Conservation (phyloP, 35 echinoderm and acorn worm genomes). For the Patiria miniata region DNA sequence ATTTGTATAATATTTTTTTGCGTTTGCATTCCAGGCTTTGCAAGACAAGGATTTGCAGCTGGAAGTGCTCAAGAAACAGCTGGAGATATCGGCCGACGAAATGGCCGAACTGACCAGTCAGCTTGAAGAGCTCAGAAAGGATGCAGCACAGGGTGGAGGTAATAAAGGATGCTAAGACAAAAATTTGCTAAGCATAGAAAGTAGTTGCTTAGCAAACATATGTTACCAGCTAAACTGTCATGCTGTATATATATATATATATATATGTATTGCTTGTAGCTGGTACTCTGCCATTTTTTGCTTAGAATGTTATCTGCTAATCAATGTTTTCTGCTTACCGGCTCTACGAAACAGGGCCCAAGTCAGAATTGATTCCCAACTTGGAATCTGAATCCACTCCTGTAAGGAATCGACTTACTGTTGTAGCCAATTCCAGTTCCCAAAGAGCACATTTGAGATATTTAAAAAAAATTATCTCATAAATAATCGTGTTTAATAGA, state of each 20-base stretch:
- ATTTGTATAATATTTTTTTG: too few species aligned
- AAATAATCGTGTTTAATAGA: too few species aligned
- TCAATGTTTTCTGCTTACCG: too few species aligned
- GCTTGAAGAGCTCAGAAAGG: constrained; percentile 77
- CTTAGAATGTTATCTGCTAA: neutral
- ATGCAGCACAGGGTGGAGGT: constrained; percentile 82
- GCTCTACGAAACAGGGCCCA: neutral
- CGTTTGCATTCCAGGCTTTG: constrained; percentile 62
- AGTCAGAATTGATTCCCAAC: neutral
- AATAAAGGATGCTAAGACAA: neutral
- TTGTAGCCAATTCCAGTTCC: too few species aligned
- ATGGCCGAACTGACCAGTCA: constrained; percentile 79
- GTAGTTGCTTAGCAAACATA: neutral
- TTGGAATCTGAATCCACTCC: too few species aligned
- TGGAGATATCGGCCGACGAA: constrained; percentile 89
- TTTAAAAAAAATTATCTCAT: too few species aligned
- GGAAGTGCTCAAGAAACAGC: constrained; percentile 59
- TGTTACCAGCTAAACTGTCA: neutral
- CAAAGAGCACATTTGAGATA: too few species aligned
- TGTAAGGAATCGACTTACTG: too few species aligned
- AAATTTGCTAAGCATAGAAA: neutral
- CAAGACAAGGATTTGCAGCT: constrained; percentile 91
- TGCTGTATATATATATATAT: too few species aligned
- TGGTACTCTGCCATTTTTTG: neutral
- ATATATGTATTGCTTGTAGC: neutral